Conservation (phyloP, 2,797 vertebrate species). For the Eremophila alpestris region DNA sequence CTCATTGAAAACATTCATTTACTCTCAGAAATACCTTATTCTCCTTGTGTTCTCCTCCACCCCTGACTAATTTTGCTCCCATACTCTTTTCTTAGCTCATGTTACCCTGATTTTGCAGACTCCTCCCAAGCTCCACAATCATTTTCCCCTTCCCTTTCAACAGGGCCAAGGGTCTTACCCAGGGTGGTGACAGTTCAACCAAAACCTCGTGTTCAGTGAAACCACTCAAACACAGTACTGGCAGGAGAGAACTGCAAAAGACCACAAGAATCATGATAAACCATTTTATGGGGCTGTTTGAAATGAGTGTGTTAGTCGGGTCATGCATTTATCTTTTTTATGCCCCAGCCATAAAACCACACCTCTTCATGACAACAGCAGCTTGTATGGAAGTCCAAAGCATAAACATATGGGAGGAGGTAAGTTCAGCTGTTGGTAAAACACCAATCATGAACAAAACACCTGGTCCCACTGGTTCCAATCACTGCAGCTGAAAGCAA, state of each 20-base stretch:
- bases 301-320: not conserved
- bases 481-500: not conserved
- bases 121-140: not conserved
- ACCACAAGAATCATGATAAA: not conserved
- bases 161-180: not conserved
- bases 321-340: accelerated
- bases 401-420: not conserved
- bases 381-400: not conserved
- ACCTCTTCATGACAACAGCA: not conserved
- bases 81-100: not conserved
- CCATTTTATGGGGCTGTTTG: not conserved
- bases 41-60: not conserved
- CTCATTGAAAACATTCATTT: not conserved
- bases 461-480: not conserved
- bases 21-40: not conserved
- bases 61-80: not conserved
- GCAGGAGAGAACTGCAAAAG: not conserved
- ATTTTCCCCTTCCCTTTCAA: not conserved
- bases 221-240: not conserved
- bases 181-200: not conserved
- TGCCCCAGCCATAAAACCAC: not conserved
- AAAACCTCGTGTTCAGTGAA: accelerated
- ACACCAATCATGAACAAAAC: not conserved
- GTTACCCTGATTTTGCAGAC: not conserved
- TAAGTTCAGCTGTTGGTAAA: not conserved